Evolutionary conservation across 2,113 vertebrate species (phyloP).

Genomic region (Gorsachius goisagi): DNA sequence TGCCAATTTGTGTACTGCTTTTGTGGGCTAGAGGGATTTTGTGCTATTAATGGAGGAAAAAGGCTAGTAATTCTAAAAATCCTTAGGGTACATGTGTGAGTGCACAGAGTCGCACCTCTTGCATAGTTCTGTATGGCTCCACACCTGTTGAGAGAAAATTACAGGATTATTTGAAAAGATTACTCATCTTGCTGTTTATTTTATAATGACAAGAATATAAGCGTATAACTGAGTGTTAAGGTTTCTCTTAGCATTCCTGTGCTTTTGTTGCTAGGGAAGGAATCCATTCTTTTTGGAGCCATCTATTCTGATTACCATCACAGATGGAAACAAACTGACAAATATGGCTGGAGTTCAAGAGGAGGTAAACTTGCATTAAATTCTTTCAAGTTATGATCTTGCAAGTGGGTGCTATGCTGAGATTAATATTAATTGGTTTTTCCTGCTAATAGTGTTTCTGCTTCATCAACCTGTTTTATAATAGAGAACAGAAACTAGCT

Average conservation of each 20-base stretch:
- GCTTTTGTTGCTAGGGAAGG: conserved; percentile 83
- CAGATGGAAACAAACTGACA: conserved; percentile 96
- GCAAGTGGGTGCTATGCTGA: neutral
- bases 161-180: neutral
- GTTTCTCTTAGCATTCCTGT: conserved; percentile 18
- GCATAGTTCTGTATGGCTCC: neutral
- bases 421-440: neutral
- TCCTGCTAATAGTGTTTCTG: neutral
- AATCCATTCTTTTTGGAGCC: conserved; percentile 98
- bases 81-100: neutral
- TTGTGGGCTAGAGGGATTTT: neutral
- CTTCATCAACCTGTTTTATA: neutral
- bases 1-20: neutral
- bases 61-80: neutral
- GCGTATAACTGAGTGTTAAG: neutral
- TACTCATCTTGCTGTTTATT: neutral
- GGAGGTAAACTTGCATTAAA: conserved; percentile 81
- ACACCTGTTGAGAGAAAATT: neutral
- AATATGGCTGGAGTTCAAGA: conserved; percentile 92
- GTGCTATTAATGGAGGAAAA: neutral
- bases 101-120: neutral
- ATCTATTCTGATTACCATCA: conserved; percentile 97
- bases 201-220: neutral
- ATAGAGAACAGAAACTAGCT: neutral
- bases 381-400: neutral